A percentile compares a stretch with the other conserved stretches of the same genome.
Conservation (phyloP, 2,113 vertebrate species). For the Pandion haliaetus region DNA sequence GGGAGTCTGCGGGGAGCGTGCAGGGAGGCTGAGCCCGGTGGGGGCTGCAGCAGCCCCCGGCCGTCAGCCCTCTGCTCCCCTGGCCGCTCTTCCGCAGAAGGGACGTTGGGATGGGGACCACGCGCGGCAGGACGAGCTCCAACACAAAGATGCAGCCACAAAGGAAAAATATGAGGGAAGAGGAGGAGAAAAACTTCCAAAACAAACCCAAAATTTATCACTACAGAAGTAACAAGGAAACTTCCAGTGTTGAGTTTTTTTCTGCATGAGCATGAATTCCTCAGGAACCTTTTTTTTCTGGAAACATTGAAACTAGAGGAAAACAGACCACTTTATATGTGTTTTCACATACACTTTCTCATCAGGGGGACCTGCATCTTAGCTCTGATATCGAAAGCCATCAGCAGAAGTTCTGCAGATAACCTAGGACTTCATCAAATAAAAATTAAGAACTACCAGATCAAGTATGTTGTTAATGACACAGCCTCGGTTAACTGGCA, state of each 20-base stretch:
- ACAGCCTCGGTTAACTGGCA: not conserved
- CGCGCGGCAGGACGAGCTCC: rapidly evolving
- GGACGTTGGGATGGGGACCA: not conserved
- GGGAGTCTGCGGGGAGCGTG: not conserved
- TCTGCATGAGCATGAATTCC: not conserved
- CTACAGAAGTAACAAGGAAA: not conserved
- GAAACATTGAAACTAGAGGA: not conserved
- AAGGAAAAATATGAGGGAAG: not conserved
- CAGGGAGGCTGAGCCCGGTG: not conserved
- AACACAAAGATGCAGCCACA: not conserved
- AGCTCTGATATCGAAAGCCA: not conserved
- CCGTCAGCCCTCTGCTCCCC: not conserved
- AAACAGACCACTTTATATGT: not conserved
- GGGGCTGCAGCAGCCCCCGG: rapidly evolving
- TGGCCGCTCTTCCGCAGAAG: not conserved
- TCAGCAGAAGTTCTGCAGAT: not conserved
- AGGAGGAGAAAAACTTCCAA: not conserved
- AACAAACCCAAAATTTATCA: not conserved
- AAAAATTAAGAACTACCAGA: not conserved
- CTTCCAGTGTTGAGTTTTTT: not conserved
- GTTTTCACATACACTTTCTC: not conserved
- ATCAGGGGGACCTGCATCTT: too few relatives aligned
- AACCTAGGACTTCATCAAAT: not conserved
- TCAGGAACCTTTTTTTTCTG: not conserved
- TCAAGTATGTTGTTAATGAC: not conserved